Base-by-base conservation (phyloP, 2,797 vertebrate species). In the Meriones psammophilus region DNA sequence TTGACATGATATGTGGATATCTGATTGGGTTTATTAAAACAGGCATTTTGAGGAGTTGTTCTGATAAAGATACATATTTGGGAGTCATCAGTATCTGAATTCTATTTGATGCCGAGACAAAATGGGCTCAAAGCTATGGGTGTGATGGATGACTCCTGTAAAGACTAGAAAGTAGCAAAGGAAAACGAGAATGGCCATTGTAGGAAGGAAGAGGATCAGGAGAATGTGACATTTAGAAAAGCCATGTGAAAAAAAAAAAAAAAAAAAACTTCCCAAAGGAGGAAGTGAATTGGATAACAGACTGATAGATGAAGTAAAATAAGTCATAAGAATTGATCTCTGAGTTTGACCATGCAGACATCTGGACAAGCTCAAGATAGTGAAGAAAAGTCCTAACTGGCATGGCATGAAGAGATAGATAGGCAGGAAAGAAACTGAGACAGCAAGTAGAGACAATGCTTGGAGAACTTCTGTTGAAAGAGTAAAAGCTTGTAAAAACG, bases 391-490 rank as follows among this genome's bases (percentile, higher is more conserved):
- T 62, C 14, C 20, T 83, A 62, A 64, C 2, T 54, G 12, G 24
- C 3, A 10, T 79, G 24, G 3, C 17, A 89, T 84, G 9, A 28
- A 64, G 54, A 93, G 33, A 71, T 22, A 93, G 33, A 76, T 28
- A 10, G 5, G 88, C 50, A 17, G n/a, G 26, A 79, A 62, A 84
- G 58, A 56, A 78, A 50, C 36, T 13, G 73, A 14, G 71, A 30
- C 9, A 69, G 5, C 30, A 26, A 56, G 26, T 58, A 20, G n/a
- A 33, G 71, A 42, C 17, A 3, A 88, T 5, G 71, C 10, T 92
- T 77, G 90, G 17, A 80, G 89, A 94, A 77, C 50, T 71, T 88
- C 92, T 87, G 15, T 84, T 85, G 58, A 76, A 91, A 94, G 58
- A 17, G 24, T 9, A 64, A n/a, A 95, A 33, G 39, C 33, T 30